phyloP scores from a whole-genome alignment of 2,113 vertebrate genomes.

The Parus major region DNA sequence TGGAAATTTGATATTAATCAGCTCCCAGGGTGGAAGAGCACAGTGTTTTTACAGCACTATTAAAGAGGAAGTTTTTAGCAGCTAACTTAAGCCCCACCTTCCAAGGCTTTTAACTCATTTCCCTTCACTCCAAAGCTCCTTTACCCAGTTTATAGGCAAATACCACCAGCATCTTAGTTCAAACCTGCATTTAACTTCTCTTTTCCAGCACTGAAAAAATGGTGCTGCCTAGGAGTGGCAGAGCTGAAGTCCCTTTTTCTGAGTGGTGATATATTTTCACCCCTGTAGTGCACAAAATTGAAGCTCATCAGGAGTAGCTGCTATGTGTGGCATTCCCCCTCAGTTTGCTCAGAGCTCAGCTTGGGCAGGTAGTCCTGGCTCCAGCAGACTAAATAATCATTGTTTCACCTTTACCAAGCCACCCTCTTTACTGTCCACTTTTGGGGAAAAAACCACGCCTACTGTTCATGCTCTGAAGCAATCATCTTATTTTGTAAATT shows the following conservation, averaged over 20 bases:
- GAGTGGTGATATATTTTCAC: accelerated
- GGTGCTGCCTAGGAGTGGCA: neutral
- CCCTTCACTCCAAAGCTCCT: neutral
- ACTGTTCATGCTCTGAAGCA: neutral
- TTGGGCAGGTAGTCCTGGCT: neutral
- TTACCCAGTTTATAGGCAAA: neutral
- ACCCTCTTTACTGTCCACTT: neutral
- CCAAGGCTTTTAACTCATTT: neutral
- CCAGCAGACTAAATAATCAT: neutral
- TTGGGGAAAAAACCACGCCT: neutral
- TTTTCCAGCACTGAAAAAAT: neutral
- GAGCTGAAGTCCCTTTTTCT: neutral
- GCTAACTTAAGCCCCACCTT: neutral
- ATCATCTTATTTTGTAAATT: neutral
- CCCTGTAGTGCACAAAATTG: accelerated
- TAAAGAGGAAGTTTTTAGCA: neutral
- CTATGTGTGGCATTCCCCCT: neutral
- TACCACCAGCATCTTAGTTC: neutral
- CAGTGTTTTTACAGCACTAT: neutral
- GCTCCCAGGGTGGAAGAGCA: neutral
- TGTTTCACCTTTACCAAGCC: neutral
- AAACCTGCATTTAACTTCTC: neutral
- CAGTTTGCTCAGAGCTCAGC: neutral
- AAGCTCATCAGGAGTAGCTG: neutral
- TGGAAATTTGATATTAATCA: neutral